Evolutionary conservation across 2,797 vertebrate genomes (phyloP), one percentile per base, ranked within the genome.

Genomic region (Danionella dracula): DNA sequence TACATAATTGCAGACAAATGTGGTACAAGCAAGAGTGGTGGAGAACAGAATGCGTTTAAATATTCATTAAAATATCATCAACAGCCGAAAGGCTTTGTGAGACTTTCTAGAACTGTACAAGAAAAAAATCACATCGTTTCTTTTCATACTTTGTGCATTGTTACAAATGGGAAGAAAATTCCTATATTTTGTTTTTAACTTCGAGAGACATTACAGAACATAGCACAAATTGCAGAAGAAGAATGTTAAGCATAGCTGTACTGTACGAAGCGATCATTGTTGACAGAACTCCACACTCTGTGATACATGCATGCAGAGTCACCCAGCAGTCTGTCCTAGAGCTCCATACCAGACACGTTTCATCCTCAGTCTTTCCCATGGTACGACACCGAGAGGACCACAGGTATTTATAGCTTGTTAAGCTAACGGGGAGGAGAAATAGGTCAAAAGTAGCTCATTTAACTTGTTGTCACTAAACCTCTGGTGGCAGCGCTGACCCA

Each of bases 1-100:
- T 60, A 73, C 63, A 73, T 65, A 68, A 69, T 59, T 66, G 62
- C 55, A 75, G 74, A 75, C 68, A 69, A 77, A 68, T 71, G 75
- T 72, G 50, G 56, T 61, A 65, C 31, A 55, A 66, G 66, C 42
- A 23, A 68, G 42, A 54, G 55, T 65, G 74, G 40, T 38, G 16
- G 13, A 64, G 74, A 72, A 45, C 46, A 49, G 50, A 71, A 41
- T 13, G 61, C 63, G 49, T 68, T 71, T 55, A 72, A 73, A 74
- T 72, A 73, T 72, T 68, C 50, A 76, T 62, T 54, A n/a, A 51
- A 41, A 73, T 64, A 71, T 71, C 72, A 70, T 34, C 19, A 16
- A 23, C 42, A 23, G 32, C 61, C 67, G 56, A 55, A 51, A 60
- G 60, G 53, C 56, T 64, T 44, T 53, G 46, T 73, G 44, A 37